These are phyloP conservation scores for Dallia pectoralis DNA, from an alignment of 2,797 vertebrate species.

Conservation along the genomic window DNA sequence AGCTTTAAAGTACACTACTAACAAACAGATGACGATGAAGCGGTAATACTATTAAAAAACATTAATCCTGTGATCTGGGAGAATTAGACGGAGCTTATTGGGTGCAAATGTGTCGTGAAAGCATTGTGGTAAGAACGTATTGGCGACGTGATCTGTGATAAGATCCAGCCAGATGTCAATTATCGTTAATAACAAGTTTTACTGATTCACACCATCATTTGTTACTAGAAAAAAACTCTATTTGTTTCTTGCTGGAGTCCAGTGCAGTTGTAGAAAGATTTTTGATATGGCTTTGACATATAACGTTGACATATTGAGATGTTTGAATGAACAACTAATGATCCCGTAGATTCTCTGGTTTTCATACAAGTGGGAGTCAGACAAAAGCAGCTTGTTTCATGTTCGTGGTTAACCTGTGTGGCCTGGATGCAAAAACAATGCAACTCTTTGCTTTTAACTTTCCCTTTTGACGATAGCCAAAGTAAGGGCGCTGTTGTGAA, in stretches of 20 bases:
- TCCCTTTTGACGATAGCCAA: constrained; percentile 31
- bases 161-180: constrained; percentile 74
- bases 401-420: background rate
- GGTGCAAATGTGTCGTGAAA: constrained; percentile 43
- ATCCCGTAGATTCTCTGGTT: background rate
- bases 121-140: constrained; percentile 44
- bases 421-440: background rate
- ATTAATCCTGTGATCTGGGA: constrained; percentile 62
- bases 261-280: no score
- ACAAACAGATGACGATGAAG: constrained; percentile 52
- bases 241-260: constrained; percentile 31
- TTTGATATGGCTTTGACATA: constrained; percentile 33
- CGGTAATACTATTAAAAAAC: constrained; percentile 69
- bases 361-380: background rate
- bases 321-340: constrained; percentile 33
- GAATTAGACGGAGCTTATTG: constrained; percentile 72
- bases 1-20: constrained; percentile 40
- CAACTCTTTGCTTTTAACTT: constrained; percentile 32
- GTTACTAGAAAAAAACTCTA: constrained; percentile 57
- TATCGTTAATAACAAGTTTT: constrained; percentile 76
- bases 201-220: constrained; percentile 56
- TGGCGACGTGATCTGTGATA: constrained; percentile 49
- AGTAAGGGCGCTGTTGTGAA: constrained; percentile 59
- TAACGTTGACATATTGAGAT: constrained; percentile 50
- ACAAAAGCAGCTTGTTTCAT: background rate